Conservation (phyloP, 2,888 invertebrate species). For the Hyposoter didymator region DNA sequence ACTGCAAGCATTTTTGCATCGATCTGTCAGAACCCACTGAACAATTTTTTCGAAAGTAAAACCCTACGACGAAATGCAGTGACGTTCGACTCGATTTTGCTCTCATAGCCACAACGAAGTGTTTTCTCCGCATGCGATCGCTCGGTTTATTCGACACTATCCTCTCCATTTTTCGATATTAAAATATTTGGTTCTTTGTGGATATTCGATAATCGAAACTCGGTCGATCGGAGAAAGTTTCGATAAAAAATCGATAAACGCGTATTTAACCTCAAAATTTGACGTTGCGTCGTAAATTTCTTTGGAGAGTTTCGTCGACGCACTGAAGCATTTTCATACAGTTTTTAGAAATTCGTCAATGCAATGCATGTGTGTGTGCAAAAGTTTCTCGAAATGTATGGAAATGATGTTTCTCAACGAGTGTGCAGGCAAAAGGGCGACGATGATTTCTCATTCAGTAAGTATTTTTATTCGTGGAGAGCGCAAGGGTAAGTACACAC, state of each 20-base stretch:
- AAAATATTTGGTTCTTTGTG: neutral
- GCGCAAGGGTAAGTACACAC: conserved; percentile 66
- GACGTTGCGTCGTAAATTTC: neutral
- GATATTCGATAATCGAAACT: neutral
- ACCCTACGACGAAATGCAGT: too few species aligned
- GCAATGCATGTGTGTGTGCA: neutral
- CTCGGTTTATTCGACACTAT: too few species aligned
- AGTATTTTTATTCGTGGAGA: conserved; percentile 64
- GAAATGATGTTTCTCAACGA: neutral
- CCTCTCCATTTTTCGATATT: neutral
- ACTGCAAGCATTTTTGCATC: neutral
- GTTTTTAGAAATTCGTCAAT: too few species aligned
- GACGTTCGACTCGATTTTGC: neutral
- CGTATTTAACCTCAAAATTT: neutral
- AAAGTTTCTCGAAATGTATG: neutral
- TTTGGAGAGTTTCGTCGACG: neutral
- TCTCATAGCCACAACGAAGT: too few species aligned
- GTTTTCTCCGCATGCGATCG: too few species aligned
- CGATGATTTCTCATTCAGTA: conserved; percentile 40
- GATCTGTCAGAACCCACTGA: too few species aligned
- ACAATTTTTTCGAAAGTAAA: too few species aligned
- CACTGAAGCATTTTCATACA: too few species aligned
- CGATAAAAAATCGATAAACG: neutral
- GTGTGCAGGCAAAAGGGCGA: neutral
- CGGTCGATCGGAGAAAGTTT: neutral